These are phyloP conservation scores for Gobio gobio DNA, from an alignment of 2,113 vertebrate genomes.

Conservation along the genomic window DNA sequence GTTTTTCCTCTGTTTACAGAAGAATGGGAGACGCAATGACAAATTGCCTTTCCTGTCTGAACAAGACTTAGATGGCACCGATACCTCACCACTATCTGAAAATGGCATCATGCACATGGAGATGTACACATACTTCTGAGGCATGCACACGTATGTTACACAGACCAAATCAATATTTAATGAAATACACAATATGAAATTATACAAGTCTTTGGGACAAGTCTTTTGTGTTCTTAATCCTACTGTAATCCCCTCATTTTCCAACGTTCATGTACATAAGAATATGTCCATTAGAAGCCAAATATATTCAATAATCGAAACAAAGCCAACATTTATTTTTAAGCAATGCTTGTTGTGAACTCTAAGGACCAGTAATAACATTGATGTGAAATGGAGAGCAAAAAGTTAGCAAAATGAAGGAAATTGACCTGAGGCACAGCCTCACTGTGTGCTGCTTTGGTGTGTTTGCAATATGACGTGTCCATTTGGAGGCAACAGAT, in stretches of 20 bases:
- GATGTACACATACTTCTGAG: neutral
- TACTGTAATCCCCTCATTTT: neutral
- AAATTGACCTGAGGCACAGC: slow-evolving; percentile 45
- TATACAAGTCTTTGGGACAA: neutral
- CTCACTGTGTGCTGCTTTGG: slow-evolving; percentile 33
- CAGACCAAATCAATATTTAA: neutral
- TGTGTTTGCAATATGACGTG: slow-evolving; percentile 1
- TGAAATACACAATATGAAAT: neutral
- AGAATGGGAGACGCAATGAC: neutral
- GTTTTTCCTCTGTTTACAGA: no score
- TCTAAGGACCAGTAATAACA: slow-evolving; percentile 21
- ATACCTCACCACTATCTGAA: slow-evolving; percentile 23
- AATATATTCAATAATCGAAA: neutral
- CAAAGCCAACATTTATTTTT: neutral
- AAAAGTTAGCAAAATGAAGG: neutral
- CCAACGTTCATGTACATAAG: neutral
- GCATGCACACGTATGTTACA: neutral
- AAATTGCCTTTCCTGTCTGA: slow-evolving; percentile 19
- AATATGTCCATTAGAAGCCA: slow-evolving; percentile 40
- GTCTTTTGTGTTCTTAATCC: neutral
- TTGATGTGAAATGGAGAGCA: neutral
- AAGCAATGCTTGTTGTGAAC: neutral
- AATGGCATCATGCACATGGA: slow-evolving; percentile 11
- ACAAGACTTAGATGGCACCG: slow-evolving; percentile 33
- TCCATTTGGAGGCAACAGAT: slow-evolving; percentile 27